phyloP scores from a whole-genome alignment of 2,888 invertebrate genomes.

The Coecobrya sp. region DNA sequence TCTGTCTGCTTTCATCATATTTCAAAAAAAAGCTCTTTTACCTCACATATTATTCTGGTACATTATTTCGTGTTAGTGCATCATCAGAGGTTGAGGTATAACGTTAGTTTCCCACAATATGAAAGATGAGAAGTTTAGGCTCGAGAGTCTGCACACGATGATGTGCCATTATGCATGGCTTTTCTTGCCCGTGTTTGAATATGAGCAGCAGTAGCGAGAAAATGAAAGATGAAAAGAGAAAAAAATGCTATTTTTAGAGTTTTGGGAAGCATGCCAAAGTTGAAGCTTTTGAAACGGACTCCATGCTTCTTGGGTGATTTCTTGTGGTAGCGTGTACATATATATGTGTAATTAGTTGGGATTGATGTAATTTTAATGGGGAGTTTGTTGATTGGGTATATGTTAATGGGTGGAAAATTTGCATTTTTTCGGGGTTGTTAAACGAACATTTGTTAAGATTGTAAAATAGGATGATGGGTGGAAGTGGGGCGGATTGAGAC shows the following conservation, averaged over 20 bases:
- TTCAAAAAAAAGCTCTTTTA: background rate
- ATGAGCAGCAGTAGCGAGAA: conserved; percentile 37
- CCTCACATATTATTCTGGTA: background rate
- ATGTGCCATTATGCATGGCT: background rate
- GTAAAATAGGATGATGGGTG: background rate
- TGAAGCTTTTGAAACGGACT: background rate
- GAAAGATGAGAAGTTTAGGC: background rate
- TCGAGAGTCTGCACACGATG: background rate
- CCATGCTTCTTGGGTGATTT: conserved; percentile 31
- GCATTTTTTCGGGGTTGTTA: background rate
- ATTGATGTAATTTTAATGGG: conserved; percentile 58
- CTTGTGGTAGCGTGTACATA: background rate
- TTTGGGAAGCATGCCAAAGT: conserved; percentile 37
- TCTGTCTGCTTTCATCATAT: conserved; percentile 8
- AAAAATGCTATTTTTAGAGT: conserved; percentile 41
- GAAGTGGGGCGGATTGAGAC: background rate
- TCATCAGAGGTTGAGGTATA: no score
- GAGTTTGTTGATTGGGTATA: background rate
- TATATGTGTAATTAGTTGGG: conserved; percentile 27
- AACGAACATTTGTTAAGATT: background rate
- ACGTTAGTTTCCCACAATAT: background rate
- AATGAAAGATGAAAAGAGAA: conserved; percentile 59
- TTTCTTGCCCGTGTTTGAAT: background rate
- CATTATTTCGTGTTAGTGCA: no score
- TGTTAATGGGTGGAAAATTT: conserved; percentile 51